phyloP scores from a whole-genome alignment of 2,797 vertebrate genomes.

The Salmo trutta region DNA sequence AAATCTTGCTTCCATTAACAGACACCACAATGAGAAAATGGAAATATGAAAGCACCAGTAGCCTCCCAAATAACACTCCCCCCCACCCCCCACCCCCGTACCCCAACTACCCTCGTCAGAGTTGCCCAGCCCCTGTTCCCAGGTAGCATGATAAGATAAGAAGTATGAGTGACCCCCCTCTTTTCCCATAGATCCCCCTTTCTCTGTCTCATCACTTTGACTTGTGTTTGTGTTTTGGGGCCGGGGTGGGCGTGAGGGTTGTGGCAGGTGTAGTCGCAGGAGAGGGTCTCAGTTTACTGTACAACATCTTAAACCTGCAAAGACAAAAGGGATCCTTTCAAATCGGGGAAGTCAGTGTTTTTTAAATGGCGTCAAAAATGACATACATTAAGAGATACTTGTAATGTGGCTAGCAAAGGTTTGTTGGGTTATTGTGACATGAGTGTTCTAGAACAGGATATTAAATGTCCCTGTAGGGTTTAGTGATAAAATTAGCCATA shows the following conservation, averaged over 20 bases:
- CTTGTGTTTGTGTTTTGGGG: constrained; percentile 74
- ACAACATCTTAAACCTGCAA: constrained; percentile 63
- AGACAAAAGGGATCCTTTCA: constrained; percentile 5
- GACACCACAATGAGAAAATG: constrained; percentile 50
- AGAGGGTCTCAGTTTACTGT: constrained; percentile 54
- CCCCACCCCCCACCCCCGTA: not conserved
- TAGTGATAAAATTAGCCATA: not conserved
- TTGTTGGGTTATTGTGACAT: not conserved
- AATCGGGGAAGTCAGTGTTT: not conserved
- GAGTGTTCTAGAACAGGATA: not conserved
- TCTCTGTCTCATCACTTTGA: constrained; percentile 68
- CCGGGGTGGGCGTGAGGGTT: constrained; percentile 37
- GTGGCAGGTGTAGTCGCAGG: constrained; percentile 23
- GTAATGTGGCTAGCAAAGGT: not conserved
- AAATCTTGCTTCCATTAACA: constrained; percentile 60
- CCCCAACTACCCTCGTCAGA: not conserved
- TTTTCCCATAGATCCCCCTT: not conserved
- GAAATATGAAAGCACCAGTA: constrained; percentile 27
- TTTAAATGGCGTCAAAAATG: not conserved
- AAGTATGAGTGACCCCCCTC: constrained; percentile 5
- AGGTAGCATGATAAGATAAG: not conserved
- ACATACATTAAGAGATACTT: not conserved
- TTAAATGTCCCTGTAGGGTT: constrained; percentile 4
- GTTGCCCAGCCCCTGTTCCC: not conserved
- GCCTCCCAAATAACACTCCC: not conserved